A percentile compares a stretch with the other conserved stretches of the same genome.
These are phyloP conservation scores for Caenorhabditis remanei DNA, from an alignment of 1,140 invertebrate species.

Conservation along the genomic window DNA sequence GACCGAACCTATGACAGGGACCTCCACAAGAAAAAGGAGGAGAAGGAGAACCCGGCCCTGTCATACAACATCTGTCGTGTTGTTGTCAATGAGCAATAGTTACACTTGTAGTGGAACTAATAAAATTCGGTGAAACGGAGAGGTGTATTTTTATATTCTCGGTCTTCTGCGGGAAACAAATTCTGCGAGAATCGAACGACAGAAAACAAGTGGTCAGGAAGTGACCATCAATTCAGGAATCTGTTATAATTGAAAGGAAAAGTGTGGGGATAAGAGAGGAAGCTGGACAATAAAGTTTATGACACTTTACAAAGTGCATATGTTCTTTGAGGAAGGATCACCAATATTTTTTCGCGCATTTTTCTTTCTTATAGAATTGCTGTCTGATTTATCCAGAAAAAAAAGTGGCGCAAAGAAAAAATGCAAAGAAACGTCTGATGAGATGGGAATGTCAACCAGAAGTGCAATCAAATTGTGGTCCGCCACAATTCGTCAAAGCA, in stretches of 20 bases:
- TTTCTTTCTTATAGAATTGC: neutral
- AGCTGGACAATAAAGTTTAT: slow-evolving; percentile 42
- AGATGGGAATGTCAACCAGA: slow-evolving; percentile 14
- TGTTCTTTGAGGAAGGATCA: slow-evolving; percentile 24
- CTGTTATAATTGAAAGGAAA: neutral
- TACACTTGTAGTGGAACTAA: slow-evolving; percentile 55
- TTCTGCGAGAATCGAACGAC: neutral
- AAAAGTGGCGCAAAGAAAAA: slow-evolving; percentile 9
- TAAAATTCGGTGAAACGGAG: slow-evolving; percentile 12
- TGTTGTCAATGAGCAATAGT: slow-evolving; percentile 53
- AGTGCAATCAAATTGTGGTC: slow-evolving; percentile 29
- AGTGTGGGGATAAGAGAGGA: neutral
- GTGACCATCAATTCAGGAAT: slow-evolving; percentile 2
- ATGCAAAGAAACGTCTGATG: slow-evolving; percentile 19
- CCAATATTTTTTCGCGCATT: slow-evolving; percentile 12
- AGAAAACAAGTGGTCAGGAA: slow-evolving; percentile 28
- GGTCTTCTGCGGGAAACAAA: neutral
- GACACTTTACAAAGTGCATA: slow-evolving; percentile 41
- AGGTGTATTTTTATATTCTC: slow-evolving; percentile 30
- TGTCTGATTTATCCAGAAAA: neutral
- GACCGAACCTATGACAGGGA: slow-evolving; percentile 5
- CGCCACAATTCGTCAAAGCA: slow-evolving; percentile 32
- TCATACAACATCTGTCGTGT: slow-evolving; percentile 55
- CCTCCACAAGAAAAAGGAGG: neutral
- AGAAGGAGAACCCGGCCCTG: slow-evolving; percentile 29